Evolutionary conservation across 2,797 vertebrate species (phyloP).

Genomic region (Etheostoma nigrum): DNA sequence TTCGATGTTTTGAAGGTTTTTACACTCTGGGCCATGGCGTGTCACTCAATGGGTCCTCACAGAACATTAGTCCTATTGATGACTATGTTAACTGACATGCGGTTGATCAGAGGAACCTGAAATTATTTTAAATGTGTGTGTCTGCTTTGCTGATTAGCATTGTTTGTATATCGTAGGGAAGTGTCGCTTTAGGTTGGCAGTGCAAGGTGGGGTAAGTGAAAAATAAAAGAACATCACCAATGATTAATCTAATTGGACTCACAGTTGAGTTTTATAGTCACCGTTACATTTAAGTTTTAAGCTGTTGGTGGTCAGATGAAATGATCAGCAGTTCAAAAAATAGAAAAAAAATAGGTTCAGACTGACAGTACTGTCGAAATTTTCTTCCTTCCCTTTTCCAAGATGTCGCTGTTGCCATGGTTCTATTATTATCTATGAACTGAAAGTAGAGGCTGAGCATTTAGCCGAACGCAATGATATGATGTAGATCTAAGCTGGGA

Average conservation of each 20-base stretch:
- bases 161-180: conserved; percentile 7
- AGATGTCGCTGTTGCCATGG: conserved; percentile 81
- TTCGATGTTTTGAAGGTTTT: conserved; percentile 74
- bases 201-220: not conserved
- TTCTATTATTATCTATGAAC: conserved; percentile 76
- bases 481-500: conserved; percentile 52
- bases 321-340: conserved; percentile 49
- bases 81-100: conserved; percentile 64
- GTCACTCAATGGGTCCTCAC: conserved; percentile 57
- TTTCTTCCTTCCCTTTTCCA: conserved; percentile 60
- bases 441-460: conserved; percentile 69
- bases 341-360: conserved; percentile 48
- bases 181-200: not conserved
- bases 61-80: conserved; percentile 58
- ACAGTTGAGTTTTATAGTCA: conserved; percentile 8
- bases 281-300: conserved; percentile 26
- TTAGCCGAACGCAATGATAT: conserved; percentile 62
- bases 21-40: conserved; percentile 62
- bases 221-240: conserved; percentile 14
- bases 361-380: conserved; percentile 67
- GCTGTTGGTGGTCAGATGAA: conserved; percentile 40
- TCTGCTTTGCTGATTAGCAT: conserved; percentile 18
- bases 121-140: conserved; percentile 25
- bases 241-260: not conserved
- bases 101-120: conserved; percentile 40